Evolutionary conservation across 2,888 invertebrate genomes (phyloP).

Genomic region (Agrotis puta): DNA sequence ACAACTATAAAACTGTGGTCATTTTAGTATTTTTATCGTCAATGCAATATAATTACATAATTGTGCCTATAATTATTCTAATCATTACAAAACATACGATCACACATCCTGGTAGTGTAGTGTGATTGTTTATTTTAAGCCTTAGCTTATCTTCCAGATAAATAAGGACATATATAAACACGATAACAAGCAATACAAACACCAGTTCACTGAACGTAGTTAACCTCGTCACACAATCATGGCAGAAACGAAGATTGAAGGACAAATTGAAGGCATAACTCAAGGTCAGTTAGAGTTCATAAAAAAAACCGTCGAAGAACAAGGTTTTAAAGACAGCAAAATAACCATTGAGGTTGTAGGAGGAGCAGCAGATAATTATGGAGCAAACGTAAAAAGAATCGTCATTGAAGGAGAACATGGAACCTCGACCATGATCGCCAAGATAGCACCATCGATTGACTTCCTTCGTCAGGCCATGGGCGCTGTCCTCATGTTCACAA

Average conservation of each 20-base stretch:
- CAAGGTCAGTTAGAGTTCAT: conserved; percentile 71
- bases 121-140: not conserved
- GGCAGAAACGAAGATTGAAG: conserved; percentile 67
- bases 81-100: conserved; percentile 7
- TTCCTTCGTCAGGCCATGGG: conserved; percentile 57
- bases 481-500: conserved; percentile 63
- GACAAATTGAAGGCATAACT: conserved; percentile 64
- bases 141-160: conserved; percentile 40
- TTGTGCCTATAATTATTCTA: not conserved
- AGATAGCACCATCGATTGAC: conserved; percentile 72
- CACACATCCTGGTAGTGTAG: conserved; percentile 12
- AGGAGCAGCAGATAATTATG: conserved; percentile 71
- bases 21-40: not conserved
- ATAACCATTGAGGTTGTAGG: conserved; percentile 68
- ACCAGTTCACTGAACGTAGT: not conserved
- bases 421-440: conserved; percentile 70
- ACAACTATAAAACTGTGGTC: no score
- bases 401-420: conserved; percentile 64
- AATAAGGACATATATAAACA: conserved; percentile 20
- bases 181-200: not conserved
- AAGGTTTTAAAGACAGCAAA: conserved; percentile 67
- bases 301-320: conserved; percentile 67
- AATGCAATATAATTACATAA: not conserved
- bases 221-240: conserved; percentile 42
- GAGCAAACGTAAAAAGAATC: conserved; percentile 67